Percentiles rank a stretch among this genome's conserved stretches.
Evolutionary conservation across 2,797 vertebrate species (phyloP).

Genomic region (Lacerta bilineata): DNA sequence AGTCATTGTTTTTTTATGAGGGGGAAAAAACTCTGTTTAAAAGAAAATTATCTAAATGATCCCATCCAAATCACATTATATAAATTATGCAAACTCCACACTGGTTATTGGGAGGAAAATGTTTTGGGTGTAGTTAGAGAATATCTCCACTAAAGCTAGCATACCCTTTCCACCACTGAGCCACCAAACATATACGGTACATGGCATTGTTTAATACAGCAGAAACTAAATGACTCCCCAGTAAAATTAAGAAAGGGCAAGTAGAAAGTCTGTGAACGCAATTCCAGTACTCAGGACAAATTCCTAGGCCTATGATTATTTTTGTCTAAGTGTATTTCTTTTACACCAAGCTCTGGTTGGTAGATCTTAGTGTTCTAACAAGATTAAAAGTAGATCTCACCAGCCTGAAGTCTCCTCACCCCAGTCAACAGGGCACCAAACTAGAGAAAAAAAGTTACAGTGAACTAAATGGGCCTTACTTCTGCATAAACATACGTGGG

Average conservation of each 20-base stretch:
- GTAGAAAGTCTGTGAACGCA: neutral
- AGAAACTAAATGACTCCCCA: no score
- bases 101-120: neutral
- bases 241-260: neutral
- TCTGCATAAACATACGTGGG: no score
- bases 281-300: neutral
- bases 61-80: neutral
- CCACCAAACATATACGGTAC: neutral
- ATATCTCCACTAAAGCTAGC: neutral
- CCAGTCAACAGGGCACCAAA: neutral
- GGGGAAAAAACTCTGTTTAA: neutral
- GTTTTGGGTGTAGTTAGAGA: neutral
- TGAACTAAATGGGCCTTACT: no score
- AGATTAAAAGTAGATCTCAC: neutral
- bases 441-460: neutral
- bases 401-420: neutral
- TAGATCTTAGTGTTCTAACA: neutral
- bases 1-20: neutral
- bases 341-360: neutral
- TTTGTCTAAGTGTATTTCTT: neutral
- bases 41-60: neutral
- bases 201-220: neutral
- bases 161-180: neutral
- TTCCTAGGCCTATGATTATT: neutral
- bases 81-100: neutral